Percentiles rank a stretch among this genome's conserved stretches.
phyloP scores from a whole-genome alignment of 2,113 vertebrate genomes.

The Rynchops niger region DNA sequence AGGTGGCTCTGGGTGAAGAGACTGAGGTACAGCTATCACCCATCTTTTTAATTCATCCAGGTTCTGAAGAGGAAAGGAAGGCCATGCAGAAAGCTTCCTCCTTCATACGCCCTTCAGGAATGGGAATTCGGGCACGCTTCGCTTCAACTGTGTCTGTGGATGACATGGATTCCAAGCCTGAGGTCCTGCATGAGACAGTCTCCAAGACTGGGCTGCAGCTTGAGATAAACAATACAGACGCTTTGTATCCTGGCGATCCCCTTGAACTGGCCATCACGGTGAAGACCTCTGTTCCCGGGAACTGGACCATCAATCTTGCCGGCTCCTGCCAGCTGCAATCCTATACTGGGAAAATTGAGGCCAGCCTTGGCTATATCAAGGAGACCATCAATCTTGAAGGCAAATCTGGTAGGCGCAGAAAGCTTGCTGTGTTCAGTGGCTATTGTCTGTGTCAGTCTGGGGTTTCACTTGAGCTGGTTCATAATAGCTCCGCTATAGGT shows the following conservation, averaged over 20 bases:
- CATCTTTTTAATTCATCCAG: conserved; percentile 28
- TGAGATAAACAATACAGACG: not conserved
- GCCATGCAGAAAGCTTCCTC: conserved; percentile 49
- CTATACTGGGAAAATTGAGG: conserved; percentile 63
- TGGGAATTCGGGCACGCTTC: not conserved
- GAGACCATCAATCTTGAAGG: conserved; percentile 28
- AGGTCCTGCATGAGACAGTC: fast-evolving
- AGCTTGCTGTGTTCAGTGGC: not conserved
- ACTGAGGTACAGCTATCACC: not conserved
- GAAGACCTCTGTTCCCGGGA: not conserved
- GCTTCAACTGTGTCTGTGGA: fast-evolving
- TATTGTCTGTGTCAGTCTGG: not conserved
- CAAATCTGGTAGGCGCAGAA: conserved; percentile 37
- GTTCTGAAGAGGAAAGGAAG: conserved; percentile 58
- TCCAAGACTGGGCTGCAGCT: conserved; percentile 20
- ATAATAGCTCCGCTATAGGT: not conserved
- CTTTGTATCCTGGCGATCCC: conserved; percentile 59
- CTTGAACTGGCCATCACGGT: conserved; percentile 45
- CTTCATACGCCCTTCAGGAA: not conserved
- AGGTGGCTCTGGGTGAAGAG: not conserved
- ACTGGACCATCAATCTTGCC: conserved; percentile 5
- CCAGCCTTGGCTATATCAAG: conserved; percentile 45
- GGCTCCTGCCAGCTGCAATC: conserved; percentile 68
- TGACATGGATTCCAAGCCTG: fast-evolving
- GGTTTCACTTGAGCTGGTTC: not conserved